Evolutionary conservation across 2,797 vertebrate species (phyloP).

Genomic region (Percopsis omiscomaycus): DNA sequence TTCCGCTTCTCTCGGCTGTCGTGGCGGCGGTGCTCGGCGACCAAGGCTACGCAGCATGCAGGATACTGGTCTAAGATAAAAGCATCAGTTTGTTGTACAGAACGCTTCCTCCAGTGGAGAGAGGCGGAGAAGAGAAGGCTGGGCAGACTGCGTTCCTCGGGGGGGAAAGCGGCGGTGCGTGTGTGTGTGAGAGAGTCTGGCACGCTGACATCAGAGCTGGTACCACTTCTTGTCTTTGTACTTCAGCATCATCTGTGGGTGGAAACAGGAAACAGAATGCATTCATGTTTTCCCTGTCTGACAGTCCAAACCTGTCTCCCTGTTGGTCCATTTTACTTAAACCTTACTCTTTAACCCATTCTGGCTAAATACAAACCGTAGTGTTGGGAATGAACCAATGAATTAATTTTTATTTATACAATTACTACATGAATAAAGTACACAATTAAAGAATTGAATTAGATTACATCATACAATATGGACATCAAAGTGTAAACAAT

Average conservation of each 20-base stretch:
- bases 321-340: too few relatives aligned
- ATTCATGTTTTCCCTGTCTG: too few relatives aligned
- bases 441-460: too few relatives aligned
- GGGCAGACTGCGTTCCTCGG: constrained; percentile 68
- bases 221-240: constrained; percentile 99
- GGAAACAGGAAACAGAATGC: constrained; percentile 3
- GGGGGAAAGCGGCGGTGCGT: constrained; percentile 64
- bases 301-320: too few relatives aligned
- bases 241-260: constrained; percentile 94
- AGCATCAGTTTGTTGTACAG: constrained; percentile 73
- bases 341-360: too few relatives aligned
- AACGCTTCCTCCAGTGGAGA: constrained; percentile 74
- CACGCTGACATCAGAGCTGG: constrained; percentile 88
- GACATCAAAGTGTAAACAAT: too few relatives aligned
- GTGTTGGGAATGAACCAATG: too few relatives aligned
- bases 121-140: constrained; percentile 65
- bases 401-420: too few relatives aligned
- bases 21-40: constrained; percentile 74
- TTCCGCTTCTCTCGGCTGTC: constrained; percentile 47
- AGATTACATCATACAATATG: too few relatives aligned
- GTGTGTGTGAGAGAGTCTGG: constrained; percentile 52
- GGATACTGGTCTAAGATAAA: constrained; percentile 83
- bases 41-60: constrained; percentile 83
- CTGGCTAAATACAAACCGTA: too few relatives aligned
- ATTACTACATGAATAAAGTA: too few relatives aligned